Evolutionary conservation across 2,113 vertebrate species (phyloP), one percentile per base, ranked within the genome.

Genomic region (Oryzias melastigma): DNA sequence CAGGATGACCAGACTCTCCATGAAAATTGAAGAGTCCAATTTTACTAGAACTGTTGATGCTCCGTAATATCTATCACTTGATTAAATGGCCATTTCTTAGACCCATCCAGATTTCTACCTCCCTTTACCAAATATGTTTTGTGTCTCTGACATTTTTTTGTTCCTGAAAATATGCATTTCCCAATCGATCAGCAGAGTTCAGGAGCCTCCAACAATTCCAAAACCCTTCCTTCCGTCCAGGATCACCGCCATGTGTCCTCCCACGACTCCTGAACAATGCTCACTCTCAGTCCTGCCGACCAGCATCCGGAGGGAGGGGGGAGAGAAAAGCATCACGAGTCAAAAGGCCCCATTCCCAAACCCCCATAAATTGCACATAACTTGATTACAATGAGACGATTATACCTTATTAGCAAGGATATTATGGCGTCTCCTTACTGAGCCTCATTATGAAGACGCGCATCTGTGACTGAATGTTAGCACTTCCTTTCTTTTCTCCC

Each of bases 361-460:
- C 80, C 78, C 77, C 73, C 80, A 71, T 80, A 88, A 90, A 89
- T 86, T 84, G 80, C 78, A 65, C 58, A 62, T 87, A 86, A 85
- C 85, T 80, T 78, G 79, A 84, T 91, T 89, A 90, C 81, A 88
- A 87, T 82, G 85, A 84, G 89, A 87, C 77, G 78, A 89, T 87
- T 89, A 89, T 88, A 88, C 85, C 85, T 88, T 85, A 87, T 88
- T 87, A 90, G 89, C 84, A 81, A 70, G 85, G 85, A 76, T 88
- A 87, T 85, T 81, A 81, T 84, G 84, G 81, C 85, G 68, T 86
- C 83, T 80, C 63, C 87, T 87, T 81, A 82, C 87, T 85, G 81
- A 78, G 82, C 77, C 84, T 87, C 85, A 88, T 88, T 87, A 85
- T 81, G 77, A 68, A 63, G 79, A 45, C 76, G 81, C 52, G 63